Conservation (phyloP, 2,113 vertebrate species). For the Xyrauchen texanus region DNA sequence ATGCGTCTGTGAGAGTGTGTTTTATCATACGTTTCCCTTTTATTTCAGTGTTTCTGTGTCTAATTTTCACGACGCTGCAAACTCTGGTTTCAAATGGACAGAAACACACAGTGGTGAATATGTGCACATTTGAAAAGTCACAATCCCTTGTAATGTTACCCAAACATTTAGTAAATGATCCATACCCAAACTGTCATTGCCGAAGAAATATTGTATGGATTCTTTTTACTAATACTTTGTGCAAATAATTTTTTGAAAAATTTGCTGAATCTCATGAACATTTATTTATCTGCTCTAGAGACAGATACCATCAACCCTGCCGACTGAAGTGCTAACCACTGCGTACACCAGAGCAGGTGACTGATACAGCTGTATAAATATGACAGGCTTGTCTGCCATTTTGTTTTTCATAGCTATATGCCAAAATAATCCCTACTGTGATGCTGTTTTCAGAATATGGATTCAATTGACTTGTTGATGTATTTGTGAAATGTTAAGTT, state of each 20-base stretch:
- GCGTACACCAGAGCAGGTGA: constrained; percentile 45
- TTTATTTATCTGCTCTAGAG: constrained; percentile 24
- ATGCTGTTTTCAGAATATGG: background rate
- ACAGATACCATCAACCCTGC: background rate
- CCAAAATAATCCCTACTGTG: constrained; percentile 26
- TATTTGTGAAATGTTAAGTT: background rate
- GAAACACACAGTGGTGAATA: constrained; percentile 25
- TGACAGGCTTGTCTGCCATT: background rate
- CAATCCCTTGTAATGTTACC: no score
- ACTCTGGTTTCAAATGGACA: constrained; percentile 24
- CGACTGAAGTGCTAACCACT: constrained; percentile 27
- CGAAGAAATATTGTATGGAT: no score
- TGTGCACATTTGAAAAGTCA: background rate
- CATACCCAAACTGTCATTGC: background rate
- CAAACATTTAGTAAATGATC: background rate
- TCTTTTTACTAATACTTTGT: no score
- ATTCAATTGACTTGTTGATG: constrained; percentile 1
- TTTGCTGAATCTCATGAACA: background rate
- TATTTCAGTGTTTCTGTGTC: constrained; percentile 32
- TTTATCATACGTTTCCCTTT: background rate
- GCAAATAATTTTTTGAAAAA: no score
- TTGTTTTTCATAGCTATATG: background rate
- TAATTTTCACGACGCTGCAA: constrained; percentile 21
- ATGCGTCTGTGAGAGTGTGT: background rate
- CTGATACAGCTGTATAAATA: constrained; percentile 49